Conservation (phyloP, 2,113 vertebrate species). For the Madoqua kirkii region DNA sequence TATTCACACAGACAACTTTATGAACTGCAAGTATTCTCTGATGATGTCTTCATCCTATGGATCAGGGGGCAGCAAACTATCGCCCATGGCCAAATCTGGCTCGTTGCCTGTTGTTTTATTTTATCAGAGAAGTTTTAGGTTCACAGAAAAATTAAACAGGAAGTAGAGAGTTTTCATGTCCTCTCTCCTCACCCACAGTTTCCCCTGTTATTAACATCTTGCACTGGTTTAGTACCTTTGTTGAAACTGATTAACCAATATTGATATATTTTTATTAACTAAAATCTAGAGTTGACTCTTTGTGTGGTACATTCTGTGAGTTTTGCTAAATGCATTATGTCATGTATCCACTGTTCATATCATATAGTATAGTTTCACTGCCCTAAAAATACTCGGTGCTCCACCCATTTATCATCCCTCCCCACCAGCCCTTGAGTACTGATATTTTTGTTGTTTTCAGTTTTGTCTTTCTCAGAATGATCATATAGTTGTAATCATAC, state of each 20-base stretch:
- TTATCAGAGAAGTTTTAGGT: not conserved
- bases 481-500: not conserved
- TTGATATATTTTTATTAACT: not conserved
- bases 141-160: not conserved
- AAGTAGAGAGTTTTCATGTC: not conserved
- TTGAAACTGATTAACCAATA: not conserved
- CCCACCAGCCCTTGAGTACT: not conserved
- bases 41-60: not conserved
- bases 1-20: not conserved
- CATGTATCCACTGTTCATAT: not conserved
- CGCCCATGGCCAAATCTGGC: not conserved
- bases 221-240: not conserved
- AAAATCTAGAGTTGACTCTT: not conserved
- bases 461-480: not conserved
- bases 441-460: not conserved
- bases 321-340: not conserved
- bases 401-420: not conserved
- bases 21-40: not conserved
- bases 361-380: not conserved
- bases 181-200: not conserved
- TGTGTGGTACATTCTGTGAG: not conserved
- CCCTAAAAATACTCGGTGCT: not conserved
- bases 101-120: not conserved
- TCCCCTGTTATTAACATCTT: not conserved
- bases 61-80: not conserved